Evolutionary conservation across 2,113 vertebrate species (phyloP), one percentile per base, ranked within the genome.

Genomic region (Pluvianellus socialis): DNA sequence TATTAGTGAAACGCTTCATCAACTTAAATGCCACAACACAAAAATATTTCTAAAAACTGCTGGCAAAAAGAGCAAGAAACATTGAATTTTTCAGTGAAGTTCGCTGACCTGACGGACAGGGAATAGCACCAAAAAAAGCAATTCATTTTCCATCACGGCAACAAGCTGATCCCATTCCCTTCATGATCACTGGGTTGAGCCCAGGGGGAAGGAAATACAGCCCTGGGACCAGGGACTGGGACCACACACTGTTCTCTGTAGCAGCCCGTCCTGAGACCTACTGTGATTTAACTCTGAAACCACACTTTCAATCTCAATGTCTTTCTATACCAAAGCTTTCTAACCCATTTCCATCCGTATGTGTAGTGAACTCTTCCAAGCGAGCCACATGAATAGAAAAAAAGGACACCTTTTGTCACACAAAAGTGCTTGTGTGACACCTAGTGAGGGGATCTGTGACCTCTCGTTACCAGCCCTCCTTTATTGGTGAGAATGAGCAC

Each of bases 261-360:
- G 49, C 12, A 13, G 22, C 49, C 49, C 49, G 7, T 15, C 30
- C 15, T 21, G 38, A 40, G 4, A 32, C 38, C 38, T 6, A 6
- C 30, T 5, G 13, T 8, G 40, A 35, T 49, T 55, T 14, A 35
- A 19, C 12, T 15, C 45, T 27, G 24, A 62, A 55, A 33, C 1
- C 45, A 49, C 23, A 22, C 24, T 30, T 56, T 9, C 33, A 24
- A 59, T 2, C 13, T 9, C 28, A 3, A 9, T 1, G 28, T 40
- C 42, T 14, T 19, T 19, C 67, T 20, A 3, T 14, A 14, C 5
- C 65, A 75, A 63, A 62, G 52, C 62, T n/a, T 71, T 24, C 47
- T 10, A 55, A 15, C 4, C 61, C 40, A 23, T 6, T 66, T 14
- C 67, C 45, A 88, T 7, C 35, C 2, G 0, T 8, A 14, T 4